These are phyloP conservation scores for Phalacrocorax carbo DNA, from an alignment of 2,113 vertebrate species.

Conservation along the genomic window DNA sequence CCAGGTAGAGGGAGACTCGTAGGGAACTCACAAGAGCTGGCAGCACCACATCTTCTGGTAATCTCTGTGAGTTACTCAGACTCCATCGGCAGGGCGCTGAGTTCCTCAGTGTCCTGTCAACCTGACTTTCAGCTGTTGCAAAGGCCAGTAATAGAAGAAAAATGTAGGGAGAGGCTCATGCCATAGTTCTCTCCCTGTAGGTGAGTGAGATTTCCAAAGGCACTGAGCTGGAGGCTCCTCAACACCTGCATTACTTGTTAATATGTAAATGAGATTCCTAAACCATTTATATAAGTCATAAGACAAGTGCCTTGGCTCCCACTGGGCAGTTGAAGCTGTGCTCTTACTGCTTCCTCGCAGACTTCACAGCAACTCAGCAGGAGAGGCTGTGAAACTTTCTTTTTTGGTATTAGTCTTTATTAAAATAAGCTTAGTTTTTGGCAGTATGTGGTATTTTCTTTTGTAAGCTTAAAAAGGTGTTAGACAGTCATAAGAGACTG, in stretches of 20 bases:
- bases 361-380: background rate
- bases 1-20: background rate
- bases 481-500: background rate
- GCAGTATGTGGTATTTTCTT: background rate
- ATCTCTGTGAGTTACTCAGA: background rate
- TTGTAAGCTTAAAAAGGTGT: background rate
- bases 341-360: background rate
- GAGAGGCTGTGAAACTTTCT: background rate
- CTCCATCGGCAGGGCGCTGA: background rate
- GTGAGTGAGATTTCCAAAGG: background rate
- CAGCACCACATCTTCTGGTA: background rate
- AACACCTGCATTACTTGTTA: background rate
- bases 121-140: background rate
- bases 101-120: background rate
- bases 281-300: background rate
- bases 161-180: background rate
- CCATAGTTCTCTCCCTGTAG: background rate
- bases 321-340: background rate
- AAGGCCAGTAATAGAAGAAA: background rate
- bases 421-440: conserved; percentile 33
- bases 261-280: background rate
- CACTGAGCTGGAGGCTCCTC: background rate
- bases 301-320: background rate
- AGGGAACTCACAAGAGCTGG: background rate
- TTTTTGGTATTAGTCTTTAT: background rate